A percentile compares a stretch with the other conserved stretches of the same genome.
Conservation (phyloP, 1,140 invertebrate genomes). For the Melanaphis sacchari region DNA sequence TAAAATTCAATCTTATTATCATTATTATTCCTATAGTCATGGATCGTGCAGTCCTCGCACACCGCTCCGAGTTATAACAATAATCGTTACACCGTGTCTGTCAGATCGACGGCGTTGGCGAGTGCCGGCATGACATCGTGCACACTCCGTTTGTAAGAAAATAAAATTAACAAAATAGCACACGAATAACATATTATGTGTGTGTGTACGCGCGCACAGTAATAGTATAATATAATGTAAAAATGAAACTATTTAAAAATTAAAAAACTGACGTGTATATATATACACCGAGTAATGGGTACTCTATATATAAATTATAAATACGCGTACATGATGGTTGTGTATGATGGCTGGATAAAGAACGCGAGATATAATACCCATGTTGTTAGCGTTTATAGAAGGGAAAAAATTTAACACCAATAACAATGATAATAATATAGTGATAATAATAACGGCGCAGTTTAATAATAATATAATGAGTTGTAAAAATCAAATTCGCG, state of each 20-base stretch:
- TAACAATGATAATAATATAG: neutral
- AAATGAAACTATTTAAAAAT: conserved; percentile 31
- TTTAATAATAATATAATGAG: conserved; percentile 24
- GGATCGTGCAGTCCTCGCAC: conserved; percentile 42
- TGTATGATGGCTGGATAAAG: conserved; percentile 14
- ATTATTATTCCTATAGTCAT: conserved; percentile 20
- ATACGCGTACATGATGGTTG: neutral
- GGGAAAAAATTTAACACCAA: neutral
- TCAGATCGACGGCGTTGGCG: conserved; percentile 29
- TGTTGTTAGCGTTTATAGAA: neutral
- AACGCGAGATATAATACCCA: neutral
- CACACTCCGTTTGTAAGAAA: conserved; percentile 28
- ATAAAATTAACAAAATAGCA: conserved; percentile 9
- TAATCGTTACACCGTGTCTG: conserved; percentile 49
- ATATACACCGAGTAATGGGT: neutral
- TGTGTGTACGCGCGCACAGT: neutral
- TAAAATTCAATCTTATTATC: conserved; percentile 43
- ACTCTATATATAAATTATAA: neutral
- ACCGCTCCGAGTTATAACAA: conserved; percentile 52
- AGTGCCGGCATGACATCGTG: conserved; percentile 44
- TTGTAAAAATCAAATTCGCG: conserved; percentile 18
- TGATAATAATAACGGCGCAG: neutral
- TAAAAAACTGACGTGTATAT: conserved; percentile 10
- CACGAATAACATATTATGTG: neutral
- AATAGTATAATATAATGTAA: conserved; percentile 17